Base-by-base conservation (phyloP, 2,797 vertebrate species). In the Danio kyathit region DNA sequence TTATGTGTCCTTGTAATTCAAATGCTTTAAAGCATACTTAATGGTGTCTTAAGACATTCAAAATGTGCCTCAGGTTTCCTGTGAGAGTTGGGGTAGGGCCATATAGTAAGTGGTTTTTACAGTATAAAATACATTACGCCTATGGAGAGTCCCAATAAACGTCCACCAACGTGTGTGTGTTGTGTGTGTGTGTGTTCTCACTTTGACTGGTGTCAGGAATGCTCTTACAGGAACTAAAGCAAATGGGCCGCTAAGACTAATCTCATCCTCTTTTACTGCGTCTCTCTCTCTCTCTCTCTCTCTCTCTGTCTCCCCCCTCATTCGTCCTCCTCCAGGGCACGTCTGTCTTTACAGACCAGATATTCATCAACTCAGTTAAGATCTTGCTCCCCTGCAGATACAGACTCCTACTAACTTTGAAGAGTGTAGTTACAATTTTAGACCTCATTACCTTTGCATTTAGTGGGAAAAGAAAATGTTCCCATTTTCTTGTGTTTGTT, bases 151-250 rank as follows among this genome's bases (percentile, higher is more conserved):
- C 29, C 29, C 29, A 3, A 29, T 29, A 29, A 29, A 29, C 29
- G 29, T 29, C 29, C 29, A 29, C 29, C 29, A 29, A 3, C 29
- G 29, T 29, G 29, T 29, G 29, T 29, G 29, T 29, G 29, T 29
- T 29, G 29, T 29, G 3, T 29, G 29, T 29, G 29, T 29, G 29
- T 29, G 29, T 29, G 29, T 29, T 29, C 29, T 29, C 29, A 29
- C 29, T 29, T 29, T 29, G 29, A 29, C 29, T 29, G 29, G 88
- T 90, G 89, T 90, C 88, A 89, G 91, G 93, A 93, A 93, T 93
- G 89, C 85, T 85, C 80, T 83, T 85, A 90, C 87, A 94, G 85
- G 89, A 89, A 89, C 85, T 70, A 85, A 90, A 89, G 87, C 88
- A 92, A 91, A 88, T 75, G 12, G 80, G 84, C 48, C 40, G 38